Percentiles rank a stretch among this genome's conserved stretches.
Conservation (phyloP, 2,888 invertebrate genomes). For the Dorcus hopei region DNA sequence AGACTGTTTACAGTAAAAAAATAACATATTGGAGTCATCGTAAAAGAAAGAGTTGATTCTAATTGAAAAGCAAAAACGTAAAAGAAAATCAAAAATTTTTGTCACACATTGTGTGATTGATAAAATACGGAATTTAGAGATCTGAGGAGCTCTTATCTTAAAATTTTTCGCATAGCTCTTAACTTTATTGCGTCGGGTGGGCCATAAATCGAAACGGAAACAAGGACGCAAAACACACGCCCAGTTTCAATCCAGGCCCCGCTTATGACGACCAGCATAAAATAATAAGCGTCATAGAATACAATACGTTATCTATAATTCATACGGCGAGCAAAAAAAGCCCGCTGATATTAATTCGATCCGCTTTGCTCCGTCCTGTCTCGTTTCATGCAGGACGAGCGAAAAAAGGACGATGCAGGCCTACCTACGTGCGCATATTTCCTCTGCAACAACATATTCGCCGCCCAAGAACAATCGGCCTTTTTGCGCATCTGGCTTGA, state of each 20-base stretch:
- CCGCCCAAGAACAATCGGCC: constrained; percentile 42
- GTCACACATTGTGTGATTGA: too few species aligned
- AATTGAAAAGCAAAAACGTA: too few species aligned
- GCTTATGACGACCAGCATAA: constrained; percentile 34
- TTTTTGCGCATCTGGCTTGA: constrained; percentile 3
- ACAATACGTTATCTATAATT: constrained; percentile 48
- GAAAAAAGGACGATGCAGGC: constrained; percentile 8
- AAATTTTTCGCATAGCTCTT: constrained; percentile 13
- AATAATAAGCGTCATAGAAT: constrained; percentile 43
- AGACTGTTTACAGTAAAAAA: too few species aligned
- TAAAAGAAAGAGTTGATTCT: too few species aligned
- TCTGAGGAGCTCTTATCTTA: background rate
- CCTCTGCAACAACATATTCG: constrained; percentile 41
- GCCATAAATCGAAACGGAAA: constrained; percentile 32
- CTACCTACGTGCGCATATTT: constrained; percentile 19
- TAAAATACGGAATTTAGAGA: too few species aligned
- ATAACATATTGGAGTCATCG: too few species aligned
- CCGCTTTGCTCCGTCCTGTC: background rate
- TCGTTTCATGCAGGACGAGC: background rate
- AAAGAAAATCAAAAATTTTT: too few species aligned
- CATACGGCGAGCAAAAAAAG: constrained; percentile 31
- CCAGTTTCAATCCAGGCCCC: constrained; percentile 37
- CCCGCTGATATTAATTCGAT: background rate
- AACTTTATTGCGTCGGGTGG: constrained; percentile 25
- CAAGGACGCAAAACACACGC: constrained; percentile 35